Conservation (phyloP, 2,888 invertebrate species). For the Scaeva pyrastri region DNA sequence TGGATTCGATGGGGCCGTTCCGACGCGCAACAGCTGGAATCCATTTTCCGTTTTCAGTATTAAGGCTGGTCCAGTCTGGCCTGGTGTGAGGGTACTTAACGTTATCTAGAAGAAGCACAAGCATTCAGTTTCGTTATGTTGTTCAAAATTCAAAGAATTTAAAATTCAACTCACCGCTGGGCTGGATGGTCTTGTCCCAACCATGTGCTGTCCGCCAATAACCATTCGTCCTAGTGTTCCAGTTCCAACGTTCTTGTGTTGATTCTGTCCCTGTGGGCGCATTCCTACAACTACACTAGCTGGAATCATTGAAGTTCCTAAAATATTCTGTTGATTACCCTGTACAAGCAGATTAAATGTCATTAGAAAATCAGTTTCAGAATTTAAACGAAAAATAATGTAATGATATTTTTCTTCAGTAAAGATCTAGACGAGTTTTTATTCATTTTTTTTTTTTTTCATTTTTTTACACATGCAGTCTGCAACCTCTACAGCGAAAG, state of each 20-base stretch:
- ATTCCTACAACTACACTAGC: constrained; percentile 93
- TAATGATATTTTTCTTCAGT: background rate
- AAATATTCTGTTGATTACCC: constrained; percentile 86
- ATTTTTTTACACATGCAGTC: constrained; percentile 68
- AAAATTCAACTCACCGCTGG: constrained; percentile 86
- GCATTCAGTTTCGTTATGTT: background rate
- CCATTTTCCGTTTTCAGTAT: constrained; percentile 98
- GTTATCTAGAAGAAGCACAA: constrained; percentile 88
- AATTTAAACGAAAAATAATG: background rate
- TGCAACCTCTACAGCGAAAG: constrained; percentile 75
- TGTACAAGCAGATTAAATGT: constrained; percentile 82
- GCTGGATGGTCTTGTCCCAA: constrained; percentile 91
- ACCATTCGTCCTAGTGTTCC: constrained; percentile 92
- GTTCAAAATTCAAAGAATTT: background rate
- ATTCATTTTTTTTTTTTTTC: constrained; percentile 11
- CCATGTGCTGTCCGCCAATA: constrained; percentile 92
- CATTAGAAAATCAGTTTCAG: constrained; percentile 26
- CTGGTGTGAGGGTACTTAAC: constrained; percentile 93
- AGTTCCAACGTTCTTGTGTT: constrained; percentile 89
- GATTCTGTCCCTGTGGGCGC: constrained; percentile 89
- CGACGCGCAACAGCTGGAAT: constrained; percentile 95
- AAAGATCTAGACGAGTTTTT: constrained; percentile 47
- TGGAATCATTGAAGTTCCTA: constrained; percentile 88
- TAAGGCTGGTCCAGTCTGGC: constrained; percentile 94
- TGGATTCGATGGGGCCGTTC: constrained; percentile 89